Percentiles rank a stretch among this genome's conserved stretches.
These are phyloP conservation scores for Borostomias antarcticus DNA, from an alignment of 2,797 vertebrate species.

Conservation along the genomic window DNA sequence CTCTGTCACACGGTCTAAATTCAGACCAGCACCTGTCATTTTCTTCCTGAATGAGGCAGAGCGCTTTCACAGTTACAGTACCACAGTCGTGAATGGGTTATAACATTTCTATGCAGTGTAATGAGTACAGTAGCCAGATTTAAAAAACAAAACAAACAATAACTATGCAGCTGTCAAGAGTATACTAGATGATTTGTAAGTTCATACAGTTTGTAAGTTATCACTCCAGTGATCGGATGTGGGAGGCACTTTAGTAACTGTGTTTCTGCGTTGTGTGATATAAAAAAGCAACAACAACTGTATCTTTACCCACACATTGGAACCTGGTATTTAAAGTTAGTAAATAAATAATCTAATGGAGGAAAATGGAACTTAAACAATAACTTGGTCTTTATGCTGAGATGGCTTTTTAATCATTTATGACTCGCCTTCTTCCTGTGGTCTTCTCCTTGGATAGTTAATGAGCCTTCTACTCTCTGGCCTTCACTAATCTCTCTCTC, in stretches of 20 bases:
- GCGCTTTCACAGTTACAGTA: not conserved
- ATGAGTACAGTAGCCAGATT: not conserved
- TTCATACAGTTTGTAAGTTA: no score
- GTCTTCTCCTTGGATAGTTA: conserved; percentile 17
- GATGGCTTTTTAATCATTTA: conserved; percentile 80
- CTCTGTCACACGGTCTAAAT: conserved; percentile 1
- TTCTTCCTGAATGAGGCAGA: not conserved
- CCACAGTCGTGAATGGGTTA: not conserved
- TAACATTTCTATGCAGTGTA: no score
- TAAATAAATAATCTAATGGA: conserved; percentile 49
- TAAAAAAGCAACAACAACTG: not conserved
- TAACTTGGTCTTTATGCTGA: conserved; percentile 75
- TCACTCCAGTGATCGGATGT: no score
- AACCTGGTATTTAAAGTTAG: conserved; percentile 57
- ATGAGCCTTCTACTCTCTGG: conserved; percentile 18
- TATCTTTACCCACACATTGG: not conserved
- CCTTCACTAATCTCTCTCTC: conserved; percentile 11
- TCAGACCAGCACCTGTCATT: not conserved
- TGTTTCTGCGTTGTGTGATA: not conserved
- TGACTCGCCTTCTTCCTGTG: conserved; percentile 54
- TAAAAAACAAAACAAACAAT: no score
- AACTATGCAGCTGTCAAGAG: no score
- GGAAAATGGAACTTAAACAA: conserved; percentile 81
- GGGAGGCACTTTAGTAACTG: no score
- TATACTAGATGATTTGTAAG: not conserved